Evolutionary conservation across 2,888 invertebrate species (phyloP), one percentile per base, ranked within the genome.

Genomic region (Blastobasis lacticolella): DNA sequence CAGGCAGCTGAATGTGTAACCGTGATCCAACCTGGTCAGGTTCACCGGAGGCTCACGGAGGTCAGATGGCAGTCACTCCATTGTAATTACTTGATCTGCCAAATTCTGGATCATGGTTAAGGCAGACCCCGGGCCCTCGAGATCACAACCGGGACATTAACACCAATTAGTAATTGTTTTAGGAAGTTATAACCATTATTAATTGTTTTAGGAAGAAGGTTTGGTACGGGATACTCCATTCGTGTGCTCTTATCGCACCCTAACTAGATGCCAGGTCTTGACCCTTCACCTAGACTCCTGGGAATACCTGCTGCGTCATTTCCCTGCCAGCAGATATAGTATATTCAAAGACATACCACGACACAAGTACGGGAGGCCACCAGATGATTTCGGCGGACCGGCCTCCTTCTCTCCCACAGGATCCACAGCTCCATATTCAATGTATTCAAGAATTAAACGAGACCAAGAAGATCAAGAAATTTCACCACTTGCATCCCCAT

Each of bases 261-360:
- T 66, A 5, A 63, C 56, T 4, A 78, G 76, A 48, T 70, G 77
- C 0, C 76, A 81, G 70, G 73, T 85, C 5, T 68, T 85, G 2
- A 77, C 80, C 0, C 64, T 85, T 0, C 54, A 60, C 41, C 66
- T 80, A 0, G 64, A 73, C 1, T 73, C 80, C 51, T 84, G 84
- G 84, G 71, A 75, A 49, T 66, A 75, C 49, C 66, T 85, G 5
- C 54, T 84, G 8, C 61, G 69, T 49, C 78, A 81, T 58, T 85
- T 81, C 45, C 84, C 83, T 0, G 55, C 55, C 3, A 80, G 79
- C 51, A 73, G 60, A 43, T 58, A 64, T 0, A 48, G 58, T 38
- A 77, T 83, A 51, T 64, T 69, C 49, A 69, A 68, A 53, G 62
- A 68, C 37, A 58, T 67, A 7, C 43, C 37, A 5, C 7, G 10